Conservation (phyloP, 2,888 invertebrate species). For the Hedya salicella region DNA sequence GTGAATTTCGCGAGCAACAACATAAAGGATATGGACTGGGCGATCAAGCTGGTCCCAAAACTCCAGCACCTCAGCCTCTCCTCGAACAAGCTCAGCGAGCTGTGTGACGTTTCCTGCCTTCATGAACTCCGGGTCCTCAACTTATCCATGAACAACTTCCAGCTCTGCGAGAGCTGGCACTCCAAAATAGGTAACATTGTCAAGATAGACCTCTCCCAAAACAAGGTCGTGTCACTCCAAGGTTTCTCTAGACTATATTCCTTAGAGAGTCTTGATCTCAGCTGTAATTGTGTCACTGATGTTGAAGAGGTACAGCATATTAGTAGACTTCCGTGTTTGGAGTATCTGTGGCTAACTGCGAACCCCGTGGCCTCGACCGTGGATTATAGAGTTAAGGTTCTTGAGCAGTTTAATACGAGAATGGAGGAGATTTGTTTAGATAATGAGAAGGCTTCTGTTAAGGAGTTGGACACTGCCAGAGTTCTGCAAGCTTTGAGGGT, state of each 20-base stretch:
- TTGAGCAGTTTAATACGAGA: conserved; percentile 94
- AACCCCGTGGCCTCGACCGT: conserved; percentile 94
- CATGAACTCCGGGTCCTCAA: conserved; percentile 91
- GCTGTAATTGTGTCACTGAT: conserved; percentile 92
- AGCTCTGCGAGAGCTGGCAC: conserved; percentile 90
- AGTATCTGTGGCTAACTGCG: conserved; percentile 93
- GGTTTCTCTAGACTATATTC: conserved; percentile 94
- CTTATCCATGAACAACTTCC: conserved; percentile 91
- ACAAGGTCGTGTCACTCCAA: conserved; percentile 88
- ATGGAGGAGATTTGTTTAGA: conserved; percentile 94
- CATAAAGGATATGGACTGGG: conserved; percentile 91
- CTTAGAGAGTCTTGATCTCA: conserved; percentile 93
- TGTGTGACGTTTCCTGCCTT: conserved; percentile 91
- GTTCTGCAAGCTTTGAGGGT: conserved; percentile 94
- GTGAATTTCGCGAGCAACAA: conserved; percentile 92
- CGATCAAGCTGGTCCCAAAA: conserved; percentile 90
- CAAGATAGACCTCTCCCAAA: conserved; percentile 93
- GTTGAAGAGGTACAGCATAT: conserved; percentile 93
- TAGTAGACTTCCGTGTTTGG: conserved; percentile 93
- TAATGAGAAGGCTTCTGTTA: conserved; percentile 93
- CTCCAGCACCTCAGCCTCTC: conserved; percentile 89
- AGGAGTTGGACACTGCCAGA: conserved; percentile 96
- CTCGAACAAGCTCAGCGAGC: conserved; percentile 90
- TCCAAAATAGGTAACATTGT: conserved; percentile 94
- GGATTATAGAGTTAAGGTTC: conserved; percentile 95